Percentiles rank a stretch among this genome's conserved stretches.
These are phyloP conservation scores for Drosophila bocki DNA, from an alignment of 1,140 invertebrate species.

Conservation along the genomic window DNA sequence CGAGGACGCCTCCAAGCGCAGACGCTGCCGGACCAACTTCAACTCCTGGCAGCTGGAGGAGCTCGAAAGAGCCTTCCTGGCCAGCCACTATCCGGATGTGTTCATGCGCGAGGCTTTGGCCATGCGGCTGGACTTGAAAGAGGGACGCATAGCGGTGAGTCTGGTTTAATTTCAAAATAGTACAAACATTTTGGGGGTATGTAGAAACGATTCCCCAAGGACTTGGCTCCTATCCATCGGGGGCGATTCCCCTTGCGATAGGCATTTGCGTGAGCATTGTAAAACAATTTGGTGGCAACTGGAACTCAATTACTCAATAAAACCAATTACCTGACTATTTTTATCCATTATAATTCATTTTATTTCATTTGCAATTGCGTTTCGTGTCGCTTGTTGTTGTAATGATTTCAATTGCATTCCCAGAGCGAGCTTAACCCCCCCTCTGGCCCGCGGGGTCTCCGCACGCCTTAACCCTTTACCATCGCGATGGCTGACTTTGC, in stretches of 20 bases:
- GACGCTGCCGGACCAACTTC: conserved; percentile 98
- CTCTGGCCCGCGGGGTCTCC: background rate
- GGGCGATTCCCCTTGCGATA: background rate
- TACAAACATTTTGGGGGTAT: too few species aligned
- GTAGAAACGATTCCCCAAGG: background rate
- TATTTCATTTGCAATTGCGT: conserved; percentile 81
- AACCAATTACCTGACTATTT: conserved; percentile 83
- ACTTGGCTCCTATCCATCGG: background rate
- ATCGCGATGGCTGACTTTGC: conserved; percentile 49
- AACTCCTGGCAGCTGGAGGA: conserved; percentile 99
- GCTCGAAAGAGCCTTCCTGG: conserved; percentile 97
- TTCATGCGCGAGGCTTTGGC: conserved; percentile 98
- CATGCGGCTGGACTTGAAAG: conserved; percentile 97
- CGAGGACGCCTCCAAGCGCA: conserved; percentile 87
- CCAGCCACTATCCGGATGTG: conserved; percentile 98
- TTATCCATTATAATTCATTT: conserved; percentile 84
- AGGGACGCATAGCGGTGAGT: conserved; percentile 98
- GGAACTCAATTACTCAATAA: conserved; percentile 83
- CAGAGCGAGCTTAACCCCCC: conserved; percentile 38
- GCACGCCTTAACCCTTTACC: conserved; percentile 8
- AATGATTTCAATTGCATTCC: conserved; percentile 78
- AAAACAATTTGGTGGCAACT: conserved; percentile 80
- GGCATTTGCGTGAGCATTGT: conserved; percentile 64
- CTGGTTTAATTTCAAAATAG: background rate
- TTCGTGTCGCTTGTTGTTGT: conserved; percentile 85